Evolutionary conservation across 2,797 vertebrate species (phyloP).

Genomic region (Cynopterus sphinx): DNA sequence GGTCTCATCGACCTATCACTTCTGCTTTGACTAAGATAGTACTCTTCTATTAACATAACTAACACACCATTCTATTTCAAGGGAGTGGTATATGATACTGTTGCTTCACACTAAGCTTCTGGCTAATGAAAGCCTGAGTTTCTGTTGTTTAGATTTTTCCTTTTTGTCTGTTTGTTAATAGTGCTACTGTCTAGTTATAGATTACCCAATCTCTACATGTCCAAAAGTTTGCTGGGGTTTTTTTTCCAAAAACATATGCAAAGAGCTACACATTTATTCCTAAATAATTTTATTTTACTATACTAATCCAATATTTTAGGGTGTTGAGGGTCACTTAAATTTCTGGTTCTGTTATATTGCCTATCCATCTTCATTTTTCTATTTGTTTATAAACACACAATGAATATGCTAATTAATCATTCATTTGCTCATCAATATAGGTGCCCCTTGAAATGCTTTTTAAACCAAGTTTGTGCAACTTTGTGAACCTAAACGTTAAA

Average conservation of each 20-base stretch:
- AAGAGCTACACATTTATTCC: not conserved
- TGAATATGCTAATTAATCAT: not conserved
- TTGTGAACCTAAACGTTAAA: not conserved
- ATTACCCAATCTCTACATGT: not conserved
- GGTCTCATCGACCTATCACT: not conserved
- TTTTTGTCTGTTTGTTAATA: not conserved
- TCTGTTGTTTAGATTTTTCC: not conserved
- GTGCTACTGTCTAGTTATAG: not conserved
- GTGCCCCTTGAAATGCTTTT: not conserved
- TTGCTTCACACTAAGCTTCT: not conserved
- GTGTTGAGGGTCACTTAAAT: not conserved
- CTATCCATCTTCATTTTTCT: not conserved
- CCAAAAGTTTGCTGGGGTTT: not conserved
- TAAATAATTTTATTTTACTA: not conserved
- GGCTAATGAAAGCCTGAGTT: not conserved
- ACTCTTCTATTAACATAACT: not conserved
- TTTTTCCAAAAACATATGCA: not conserved
- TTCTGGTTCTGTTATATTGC: not conserved
- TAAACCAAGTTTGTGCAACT: not conserved
- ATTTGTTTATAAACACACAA: not conserved
- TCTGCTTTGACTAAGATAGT: not conserved
- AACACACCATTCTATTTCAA: not conserved
- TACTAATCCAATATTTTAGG: not conserved
- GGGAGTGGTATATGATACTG: not conserved
- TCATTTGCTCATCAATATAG: not conserved